Percentiles rank a stretch among this genome's conserved stretches.
Conservation (phyloP, 2,888 invertebrate species). For the Meta bourneti region DNA sequence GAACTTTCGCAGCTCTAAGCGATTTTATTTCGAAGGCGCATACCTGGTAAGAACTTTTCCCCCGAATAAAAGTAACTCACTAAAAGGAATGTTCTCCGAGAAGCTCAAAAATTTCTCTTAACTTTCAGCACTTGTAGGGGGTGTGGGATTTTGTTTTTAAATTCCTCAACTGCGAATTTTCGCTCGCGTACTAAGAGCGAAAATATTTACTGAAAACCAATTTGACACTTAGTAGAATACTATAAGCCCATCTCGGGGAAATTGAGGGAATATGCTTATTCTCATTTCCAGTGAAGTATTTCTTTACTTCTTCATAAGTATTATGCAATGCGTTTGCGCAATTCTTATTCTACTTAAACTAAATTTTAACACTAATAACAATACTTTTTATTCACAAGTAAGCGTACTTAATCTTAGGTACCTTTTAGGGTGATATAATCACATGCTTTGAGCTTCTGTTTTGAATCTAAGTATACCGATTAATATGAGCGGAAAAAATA, state of each 20-base stretch:
- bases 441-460: background rate
- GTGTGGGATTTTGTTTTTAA: conserved; percentile 27
- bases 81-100: conserved; percentile 18
- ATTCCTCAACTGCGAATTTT: background rate
- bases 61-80: background rate
- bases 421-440: background rate
- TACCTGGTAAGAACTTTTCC: conserved; percentile 13
- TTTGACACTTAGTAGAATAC: conserved; percentile 7
- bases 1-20: conserved; percentile 10
- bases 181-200: background rate
- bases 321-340: background rate
- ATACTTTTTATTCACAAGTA: background rate
- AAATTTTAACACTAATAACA: background rate
- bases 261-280: background rate
- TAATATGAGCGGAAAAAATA: too few relatives aligned
- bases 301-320: background rate
- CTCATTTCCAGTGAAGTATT: background rate
- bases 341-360: background rate
- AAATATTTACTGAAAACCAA: conserved; percentile 32
- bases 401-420: background rate
- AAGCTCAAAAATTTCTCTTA: background rate
- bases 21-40: conserved; percentile 8
- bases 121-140: conserved; percentile 13
- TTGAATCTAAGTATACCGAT: too few relatives aligned
- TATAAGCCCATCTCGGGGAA: background rate